Evolutionary conservation across 2,113 vertebrate genomes (phyloP).

Genomic region (Protobothrops mucrosquamatus): DNA sequence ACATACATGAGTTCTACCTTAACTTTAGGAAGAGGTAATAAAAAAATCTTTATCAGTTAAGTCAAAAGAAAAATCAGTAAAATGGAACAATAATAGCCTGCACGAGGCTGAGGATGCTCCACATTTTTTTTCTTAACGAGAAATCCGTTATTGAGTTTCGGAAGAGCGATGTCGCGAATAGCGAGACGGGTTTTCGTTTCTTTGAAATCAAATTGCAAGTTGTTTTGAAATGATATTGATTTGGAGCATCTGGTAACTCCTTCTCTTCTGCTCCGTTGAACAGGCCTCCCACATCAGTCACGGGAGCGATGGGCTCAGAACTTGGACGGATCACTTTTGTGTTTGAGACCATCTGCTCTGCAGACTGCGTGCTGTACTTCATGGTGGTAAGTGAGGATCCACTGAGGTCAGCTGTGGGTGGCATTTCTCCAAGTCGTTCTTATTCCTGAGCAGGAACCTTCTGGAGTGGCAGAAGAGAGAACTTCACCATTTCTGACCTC

Average conservation of each 20-base stretch:
- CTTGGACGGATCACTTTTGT: slow-evolving; percentile 90
- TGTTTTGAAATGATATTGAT: neutral
- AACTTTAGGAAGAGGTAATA: neutral
- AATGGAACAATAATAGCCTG: neutral
- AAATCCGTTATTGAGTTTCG: neutral
- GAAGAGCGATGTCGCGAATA: neutral
- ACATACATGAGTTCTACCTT: neutral
- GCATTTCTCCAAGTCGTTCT: neutral
- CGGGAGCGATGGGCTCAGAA: slow-evolving; percentile 80
- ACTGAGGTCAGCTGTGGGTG: slow-evolving; percentile 11
- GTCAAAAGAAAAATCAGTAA: neutral
- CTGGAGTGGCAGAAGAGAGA: neutral
- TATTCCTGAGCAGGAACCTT: neutral
- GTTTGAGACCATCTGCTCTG: slow-evolving; percentile 89
- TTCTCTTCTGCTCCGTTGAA: slow-evolving; percentile 47
- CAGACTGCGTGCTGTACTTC: slow-evolving; percentile 95
- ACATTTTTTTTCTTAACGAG: neutral
- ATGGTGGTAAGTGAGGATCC: slow-evolving; percentile 86
- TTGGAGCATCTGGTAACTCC: slow-evolving; percentile 25
- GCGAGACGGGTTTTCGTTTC: neutral
- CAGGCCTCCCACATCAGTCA: slow-evolving; percentile 87
- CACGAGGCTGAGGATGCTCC: neutral
- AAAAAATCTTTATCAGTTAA: neutral
- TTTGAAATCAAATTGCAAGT: neutral
- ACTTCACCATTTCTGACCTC: neutral